A percentile compares a stretch with the other conserved stretches of the same genome.
Conservation (phyloP, 2,888 invertebrate species). For the Odiellus spinosus region DNA sequence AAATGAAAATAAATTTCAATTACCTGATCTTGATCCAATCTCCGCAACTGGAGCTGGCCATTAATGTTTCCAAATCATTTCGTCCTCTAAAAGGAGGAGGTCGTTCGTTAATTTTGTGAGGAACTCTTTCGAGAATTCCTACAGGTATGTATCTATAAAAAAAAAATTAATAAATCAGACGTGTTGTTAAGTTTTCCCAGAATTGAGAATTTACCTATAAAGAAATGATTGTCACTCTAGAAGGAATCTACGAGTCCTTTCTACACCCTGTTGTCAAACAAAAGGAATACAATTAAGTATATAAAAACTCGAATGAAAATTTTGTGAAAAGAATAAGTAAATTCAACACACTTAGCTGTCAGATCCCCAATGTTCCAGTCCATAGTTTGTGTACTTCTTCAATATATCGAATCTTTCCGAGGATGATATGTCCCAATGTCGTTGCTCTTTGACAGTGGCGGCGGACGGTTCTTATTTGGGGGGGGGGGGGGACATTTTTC, state of each 20-base stretch:
- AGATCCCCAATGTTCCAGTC: constrained; percentile 96
- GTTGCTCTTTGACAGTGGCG: constrained; percentile 81
- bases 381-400: constrained; percentile 73
- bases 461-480: too few species aligned
- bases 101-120: constrained; percentile 85
- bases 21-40: constrained; percentile 80
- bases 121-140: constrained; percentile 68
- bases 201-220: constrained; percentile 33
- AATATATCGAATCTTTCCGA: constrained; percentile 77
- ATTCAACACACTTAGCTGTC: constrained; percentile 52
- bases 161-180: constrained; percentile 1
- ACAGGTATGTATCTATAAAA: constrained; percentile 90
- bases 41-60: constrained; percentile 63
- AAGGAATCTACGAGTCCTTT: constrained; percentile 72
- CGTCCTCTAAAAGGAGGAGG: constrained; percentile 63
- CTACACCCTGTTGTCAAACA: constrained; percentile 52
- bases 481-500: too few species aligned
- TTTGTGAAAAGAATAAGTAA: too few species aligned
- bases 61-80: constrained; percentile 76
- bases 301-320: too few species aligned
- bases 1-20: too few species aligned
- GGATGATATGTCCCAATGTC: constrained; percentile 76
- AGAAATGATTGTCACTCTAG: constrained; percentile 87
- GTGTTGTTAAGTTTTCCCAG: not conserved
- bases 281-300: too few species aligned